phyloP scores from a whole-genome alignment of 2,888 invertebrate species.

The Habrosyne pyritoides region DNA sequence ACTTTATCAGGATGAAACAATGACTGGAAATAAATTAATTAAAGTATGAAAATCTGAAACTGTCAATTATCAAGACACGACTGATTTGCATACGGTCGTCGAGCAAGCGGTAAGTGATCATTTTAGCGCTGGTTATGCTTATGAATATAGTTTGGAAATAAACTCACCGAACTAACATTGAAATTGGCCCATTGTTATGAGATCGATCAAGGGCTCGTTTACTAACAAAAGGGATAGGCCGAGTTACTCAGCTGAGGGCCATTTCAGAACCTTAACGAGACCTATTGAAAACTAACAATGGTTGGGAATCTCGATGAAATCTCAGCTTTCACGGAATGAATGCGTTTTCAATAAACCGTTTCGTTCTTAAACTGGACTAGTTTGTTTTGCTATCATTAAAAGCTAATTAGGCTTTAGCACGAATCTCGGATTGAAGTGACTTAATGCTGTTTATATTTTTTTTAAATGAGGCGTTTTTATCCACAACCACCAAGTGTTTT shows the following conservation, averaged over 20 bases:
- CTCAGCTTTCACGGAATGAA: slow-evolving; percentile 54
- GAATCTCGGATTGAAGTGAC: not conserved
- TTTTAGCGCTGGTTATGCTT: slow-evolving; percentile 13
- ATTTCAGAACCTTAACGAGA: slow-evolving; percentile 73
- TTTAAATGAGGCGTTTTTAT: not conserved
- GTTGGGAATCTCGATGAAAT: slow-evolving; percentile 62
- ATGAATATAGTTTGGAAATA: slow-evolving; percentile 46
- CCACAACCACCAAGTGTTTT: too few species aligned
- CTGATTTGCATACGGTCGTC: too few species aligned
- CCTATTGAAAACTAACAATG: slow-evolving; percentile 73
- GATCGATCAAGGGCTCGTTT: slow-evolving; percentile 75
- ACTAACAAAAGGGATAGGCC: slow-evolving; percentile 70
- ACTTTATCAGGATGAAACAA: too few species aligned
- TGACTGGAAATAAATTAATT: too few species aligned
- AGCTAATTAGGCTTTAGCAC: slow-evolving; percentile 12
- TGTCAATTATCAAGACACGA: too few species aligned
- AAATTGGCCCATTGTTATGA: slow-evolving; percentile 72
- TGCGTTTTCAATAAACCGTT: slow-evolving; percentile 37
- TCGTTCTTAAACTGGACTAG: slow-evolving; percentile 9
- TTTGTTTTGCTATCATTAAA: slow-evolving; percentile 8
- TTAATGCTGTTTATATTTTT: not conserved
- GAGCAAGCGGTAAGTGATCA: too few species aligned
- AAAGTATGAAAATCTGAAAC: too few species aligned
- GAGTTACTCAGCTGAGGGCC: slow-evolving; percentile 57
- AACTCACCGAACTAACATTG: slow-evolving; percentile 58